Base-by-base conservation (phyloP, 1,140 invertebrate species). In the Lucilia cuprina region DNA sequence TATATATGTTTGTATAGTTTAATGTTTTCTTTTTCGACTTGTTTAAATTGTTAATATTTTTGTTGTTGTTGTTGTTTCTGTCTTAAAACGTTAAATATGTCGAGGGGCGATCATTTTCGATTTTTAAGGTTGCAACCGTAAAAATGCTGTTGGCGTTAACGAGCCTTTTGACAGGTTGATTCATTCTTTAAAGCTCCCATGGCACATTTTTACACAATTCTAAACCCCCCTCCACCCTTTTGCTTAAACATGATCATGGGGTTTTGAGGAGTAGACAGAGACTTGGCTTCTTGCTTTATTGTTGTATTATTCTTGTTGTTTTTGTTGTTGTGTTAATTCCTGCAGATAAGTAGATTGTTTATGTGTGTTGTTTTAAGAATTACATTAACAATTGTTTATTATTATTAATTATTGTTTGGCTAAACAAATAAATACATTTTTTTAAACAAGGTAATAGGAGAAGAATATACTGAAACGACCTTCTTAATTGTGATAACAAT, bases 81-180 rank as follows among this genome's bases (percentile, higher is more conserved):
- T 34, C 75, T 17, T 5, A 78, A 80, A 80, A 49, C 34, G 50
- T 78, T 70, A 82, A 47, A 50, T 82, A 49, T 83, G 82, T 82
- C 60, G 80, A 83, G 82, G 85, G 84, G 83, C 85, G 75, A 85
- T 85, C 49, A 83, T 74, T 82, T 84, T 83, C 85, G 85, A 85
- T 84, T 83, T 85, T 80, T 85, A 77, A 75, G 83, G 85, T 82
- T 85, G 85, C 85, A 85, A 85, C 85, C 83, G 85, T 84, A 85
- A 85, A 85, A 85, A 85, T 89, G 89, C 89, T 90, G 89, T 90
- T 90, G 89, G 89, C 89, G 89, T 87, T 90, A 90, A 90, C 89
- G 89, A 90, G 89, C 87, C 89, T 90, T 90, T 90, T 90, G 89
- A 90, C 89, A 90, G 89, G 87, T 90, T 90, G 89, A 90, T 90